Evolutionary conservation across 2,113 vertebrate species (phyloP).

Genomic region (Zosterops lateralis): DNA sequence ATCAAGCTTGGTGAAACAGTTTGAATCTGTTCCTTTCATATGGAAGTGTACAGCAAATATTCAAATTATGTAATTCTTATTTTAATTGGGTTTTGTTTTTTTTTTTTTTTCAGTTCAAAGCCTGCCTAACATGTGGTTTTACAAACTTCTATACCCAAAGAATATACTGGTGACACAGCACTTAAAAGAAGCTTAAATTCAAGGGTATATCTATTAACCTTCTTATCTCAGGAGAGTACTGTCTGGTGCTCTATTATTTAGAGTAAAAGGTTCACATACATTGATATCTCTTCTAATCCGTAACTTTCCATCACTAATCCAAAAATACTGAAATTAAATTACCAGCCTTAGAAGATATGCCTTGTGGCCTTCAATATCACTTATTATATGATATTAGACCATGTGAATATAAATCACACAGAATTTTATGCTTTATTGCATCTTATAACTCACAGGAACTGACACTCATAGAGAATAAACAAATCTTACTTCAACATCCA

Average conservation of each 20-base stretch:
- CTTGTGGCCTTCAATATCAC: background rate
- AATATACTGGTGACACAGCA: background rate
- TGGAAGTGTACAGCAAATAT: background rate
- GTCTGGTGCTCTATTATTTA: background rate
- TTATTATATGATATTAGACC: background rate
- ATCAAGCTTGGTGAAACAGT: background rate
- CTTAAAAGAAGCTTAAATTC: slow-evolving; percentile 5
- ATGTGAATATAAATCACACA: slow-evolving; percentile 1
- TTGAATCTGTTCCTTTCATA: background rate
- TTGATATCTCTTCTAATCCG: slow-evolving; percentile 16
- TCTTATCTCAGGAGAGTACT: background rate
- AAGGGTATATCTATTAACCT: background rate
- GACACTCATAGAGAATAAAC: background rate
- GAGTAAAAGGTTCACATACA: background rate
- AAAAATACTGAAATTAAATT: slow-evolving; percentile 27
- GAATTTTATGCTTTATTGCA: slow-evolving; percentile 36
- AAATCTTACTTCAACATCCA: background rate
- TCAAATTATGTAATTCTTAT: background rate
- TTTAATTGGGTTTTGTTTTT: background rate
- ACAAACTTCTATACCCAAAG: background rate
- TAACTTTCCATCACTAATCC: slow-evolving; percentile 15
- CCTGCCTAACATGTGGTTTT: background rate
- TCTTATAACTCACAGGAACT: slow-evolving; percentile 16
- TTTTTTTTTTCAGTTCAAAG: background rate
- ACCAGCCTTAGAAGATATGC: background rate